phyloP scores from a whole-genome alignment of 2,113 vertebrate species.

The Bostrychus sinensis region DNA sequence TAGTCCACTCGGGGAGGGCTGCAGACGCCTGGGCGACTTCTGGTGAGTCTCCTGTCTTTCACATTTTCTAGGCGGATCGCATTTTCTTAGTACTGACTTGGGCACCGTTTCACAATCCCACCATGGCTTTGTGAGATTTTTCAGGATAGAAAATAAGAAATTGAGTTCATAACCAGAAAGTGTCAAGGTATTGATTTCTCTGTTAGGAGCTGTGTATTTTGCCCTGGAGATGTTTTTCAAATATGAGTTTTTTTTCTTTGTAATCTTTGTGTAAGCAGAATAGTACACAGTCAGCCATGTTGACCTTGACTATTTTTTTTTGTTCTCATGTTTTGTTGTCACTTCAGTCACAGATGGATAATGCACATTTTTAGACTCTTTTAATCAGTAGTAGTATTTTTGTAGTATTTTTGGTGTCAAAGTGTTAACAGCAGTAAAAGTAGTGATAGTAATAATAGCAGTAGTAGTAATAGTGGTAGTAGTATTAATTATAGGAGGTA shows the following conservation, averaged over 20 bases:
- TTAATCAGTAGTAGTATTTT: neutral
- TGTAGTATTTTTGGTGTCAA: no score
- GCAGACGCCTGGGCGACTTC: constrained; percentile 39
- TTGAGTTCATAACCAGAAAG: constrained; percentile 15
- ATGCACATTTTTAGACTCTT: neutral
- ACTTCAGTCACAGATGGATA: neutral
- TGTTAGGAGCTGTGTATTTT: constrained; percentile 15
- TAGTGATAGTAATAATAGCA: neutral
- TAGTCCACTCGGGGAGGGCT: constrained; percentile 37
- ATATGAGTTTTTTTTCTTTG: constrained; percentile 12
- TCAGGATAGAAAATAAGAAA: constrained; percentile 10
- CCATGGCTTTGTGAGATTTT: neutral
- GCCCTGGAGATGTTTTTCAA: constrained; percentile 24
- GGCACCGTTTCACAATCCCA: neutral
- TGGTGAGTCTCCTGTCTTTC: constrained; percentile 72
- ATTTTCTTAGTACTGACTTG: constrained; percentile 30
- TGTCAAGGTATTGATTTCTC: constrained; percentile 16
- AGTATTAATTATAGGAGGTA: no score
- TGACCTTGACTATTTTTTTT: constrained; percentile 31
- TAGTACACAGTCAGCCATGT: neutral
- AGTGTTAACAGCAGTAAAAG: no score
- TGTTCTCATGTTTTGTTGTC: constrained; percentile 18
- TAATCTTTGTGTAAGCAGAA: constrained; percentile 10
- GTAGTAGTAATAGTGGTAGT: neutral
- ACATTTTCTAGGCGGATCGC: constrained; percentile 10